phyloP scores from a whole-genome alignment of 2,797 vertebrate genomes.

The Falco peregrinus region DNA sequence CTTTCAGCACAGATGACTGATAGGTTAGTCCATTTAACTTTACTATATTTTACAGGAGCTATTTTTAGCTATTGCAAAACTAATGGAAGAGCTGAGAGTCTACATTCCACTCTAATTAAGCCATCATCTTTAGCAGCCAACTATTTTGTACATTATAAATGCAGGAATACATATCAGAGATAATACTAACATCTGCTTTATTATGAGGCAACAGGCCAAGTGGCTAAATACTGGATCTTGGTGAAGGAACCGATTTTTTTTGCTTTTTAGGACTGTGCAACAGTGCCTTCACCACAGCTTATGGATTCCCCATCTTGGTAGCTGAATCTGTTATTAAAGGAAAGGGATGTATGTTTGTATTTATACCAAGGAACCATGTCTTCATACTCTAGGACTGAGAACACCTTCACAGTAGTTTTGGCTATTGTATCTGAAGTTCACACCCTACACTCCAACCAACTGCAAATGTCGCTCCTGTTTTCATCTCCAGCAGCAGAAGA shows the following conservation, averaged over 20 bases:
- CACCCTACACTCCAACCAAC: neutral
- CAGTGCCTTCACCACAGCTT: neutral
- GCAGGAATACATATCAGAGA: slow-evolving; percentile 54
- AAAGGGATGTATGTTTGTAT: neutral
- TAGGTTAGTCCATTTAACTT: slow-evolving; percentile 14
- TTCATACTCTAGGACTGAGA: neutral
- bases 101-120: slow-evolving; percentile 66
- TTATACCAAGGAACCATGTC: neutral
- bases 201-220: slow-evolving; percentile 55
- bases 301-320: neutral
- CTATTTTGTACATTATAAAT: slow-evolving; percentile 54
- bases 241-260: slow-evolving; percentile 9
- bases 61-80: slow-evolving; percentile 63
- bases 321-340: neutral
- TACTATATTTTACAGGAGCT: slow-evolving; percentile 12
- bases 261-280: slow-evolving; percentile 45
- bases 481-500: neutral
- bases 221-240: neutral
- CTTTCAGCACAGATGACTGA: neutral
- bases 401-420: neutral
- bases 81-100: slow-evolving; percentile 45
- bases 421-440: neutral
- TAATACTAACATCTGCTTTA: slow-evolving; percentile 62
- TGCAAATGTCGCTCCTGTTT: neutral
- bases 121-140: slow-evolving; percentile 45